Evolutionary conservation across 2,113 vertebrate species (phyloP).

Genomic region (Protomyctophum bolini): DNA sequence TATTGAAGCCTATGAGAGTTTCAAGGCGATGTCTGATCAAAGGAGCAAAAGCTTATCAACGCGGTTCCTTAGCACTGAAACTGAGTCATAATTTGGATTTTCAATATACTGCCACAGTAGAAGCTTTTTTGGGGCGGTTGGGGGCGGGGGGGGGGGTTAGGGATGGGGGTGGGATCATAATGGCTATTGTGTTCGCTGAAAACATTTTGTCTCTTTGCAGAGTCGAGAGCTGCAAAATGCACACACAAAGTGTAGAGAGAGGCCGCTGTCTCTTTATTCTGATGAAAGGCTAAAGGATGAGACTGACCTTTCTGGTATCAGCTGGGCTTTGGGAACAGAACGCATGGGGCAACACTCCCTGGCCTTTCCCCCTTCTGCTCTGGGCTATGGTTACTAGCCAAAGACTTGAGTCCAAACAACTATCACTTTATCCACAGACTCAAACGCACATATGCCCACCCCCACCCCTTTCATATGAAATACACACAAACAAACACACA

Average conservation of each 20-base stretch:
- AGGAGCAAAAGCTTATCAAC: conserved; percentile 65
- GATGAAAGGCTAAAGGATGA: conserved; percentile 74
- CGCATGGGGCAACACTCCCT: conserved; percentile 30
- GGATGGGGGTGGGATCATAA: conserved; percentile 51
- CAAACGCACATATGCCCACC: conserved; percentile 59
- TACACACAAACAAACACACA: conserved; percentile 1
- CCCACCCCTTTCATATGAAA: conserved; percentile 52
- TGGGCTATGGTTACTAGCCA: conserved; percentile 70
- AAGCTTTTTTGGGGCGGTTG: conserved; percentile 48
- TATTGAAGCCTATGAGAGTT: conserved; percentile 67
- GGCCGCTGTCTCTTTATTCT: conserved; percentile 65
- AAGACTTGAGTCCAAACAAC: conserved; percentile 70
- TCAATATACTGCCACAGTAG: conserved; percentile 38
- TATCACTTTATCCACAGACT: conserved; percentile 68
- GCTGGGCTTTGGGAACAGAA: conserved; percentile 72
- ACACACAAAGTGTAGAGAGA: conserved; percentile 56
- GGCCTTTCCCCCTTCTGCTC: conserved; percentile 72
- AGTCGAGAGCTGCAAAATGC: conserved; percentile 62
- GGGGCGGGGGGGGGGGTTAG: too few relatives aligned
- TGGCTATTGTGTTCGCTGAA: conserved; percentile 66
- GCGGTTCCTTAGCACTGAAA: conserved; percentile 57
- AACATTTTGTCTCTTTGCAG: conserved; percentile 57
- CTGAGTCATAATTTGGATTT: conserved; percentile 49
- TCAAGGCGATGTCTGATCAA: conserved; percentile 67
- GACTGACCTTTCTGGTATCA: conserved; percentile 74